phyloP scores from a whole-genome alignment of 2,113 vertebrate species.

The Muntiacus reevesi region DNA sequence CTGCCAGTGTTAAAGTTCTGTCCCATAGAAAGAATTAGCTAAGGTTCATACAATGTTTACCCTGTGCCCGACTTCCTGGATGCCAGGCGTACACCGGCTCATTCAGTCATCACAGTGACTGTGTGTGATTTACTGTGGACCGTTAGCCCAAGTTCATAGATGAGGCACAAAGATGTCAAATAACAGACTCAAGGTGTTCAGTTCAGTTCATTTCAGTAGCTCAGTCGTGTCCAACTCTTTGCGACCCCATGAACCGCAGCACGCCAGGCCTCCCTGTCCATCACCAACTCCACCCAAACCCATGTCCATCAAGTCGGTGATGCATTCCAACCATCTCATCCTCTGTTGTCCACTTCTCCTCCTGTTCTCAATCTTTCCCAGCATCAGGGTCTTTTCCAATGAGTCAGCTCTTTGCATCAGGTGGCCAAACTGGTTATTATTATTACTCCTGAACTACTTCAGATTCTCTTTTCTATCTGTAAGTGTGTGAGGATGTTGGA shows the following conservation, averaged over 20 bases:
- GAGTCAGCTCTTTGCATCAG: too few species aligned
- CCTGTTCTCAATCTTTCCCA: too few species aligned
- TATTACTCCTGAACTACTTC: not conserved
- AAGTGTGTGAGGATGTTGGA: not conserved
- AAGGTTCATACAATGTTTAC: not conserved
- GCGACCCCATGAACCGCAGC: too few species aligned
- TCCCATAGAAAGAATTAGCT: not conserved
- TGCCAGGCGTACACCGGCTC: not conserved
- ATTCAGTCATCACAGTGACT: not conserved
- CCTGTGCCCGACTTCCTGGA: not conserved
- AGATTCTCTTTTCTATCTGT: not conserved
- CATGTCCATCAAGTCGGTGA: too few species aligned
- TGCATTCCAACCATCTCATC: too few species aligned
- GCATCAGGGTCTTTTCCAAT: too few species aligned
- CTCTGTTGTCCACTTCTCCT: too few species aligned
- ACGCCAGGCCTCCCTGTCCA: too few species aligned
- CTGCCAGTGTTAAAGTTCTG: not conserved
- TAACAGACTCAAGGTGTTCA: too few species aligned
- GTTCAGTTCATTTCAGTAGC: too few species aligned
- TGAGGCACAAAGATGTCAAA: not conserved
- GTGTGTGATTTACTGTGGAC: not conserved
- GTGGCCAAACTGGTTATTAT: not conserved
- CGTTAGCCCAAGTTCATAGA: not conserved
- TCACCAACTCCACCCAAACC: too few species aligned
- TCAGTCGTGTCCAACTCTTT: too few species aligned